phyloP scores from a whole-genome alignment of 2,888 invertebrate genomes.

The Imbricaverruca yamaguchii region DNA sequence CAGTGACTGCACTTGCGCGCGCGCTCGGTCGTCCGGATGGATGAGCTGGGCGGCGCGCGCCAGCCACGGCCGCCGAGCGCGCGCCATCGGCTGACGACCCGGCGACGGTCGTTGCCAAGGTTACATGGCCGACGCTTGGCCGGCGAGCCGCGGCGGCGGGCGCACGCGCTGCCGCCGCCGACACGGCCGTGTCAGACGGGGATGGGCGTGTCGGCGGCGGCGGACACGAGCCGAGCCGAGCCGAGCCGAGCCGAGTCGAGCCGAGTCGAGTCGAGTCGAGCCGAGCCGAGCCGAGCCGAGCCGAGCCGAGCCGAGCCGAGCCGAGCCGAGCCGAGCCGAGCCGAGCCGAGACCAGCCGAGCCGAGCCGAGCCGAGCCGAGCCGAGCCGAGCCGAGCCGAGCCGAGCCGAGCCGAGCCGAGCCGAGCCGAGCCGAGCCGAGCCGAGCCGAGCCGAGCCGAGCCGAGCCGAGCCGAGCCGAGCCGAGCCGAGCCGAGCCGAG shows the following conservation, averaged over 20 bases:
- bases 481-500: not conserved
- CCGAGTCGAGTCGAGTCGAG: no score
- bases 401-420: not conserved
- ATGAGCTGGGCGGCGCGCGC: not conserved
- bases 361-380: not conserved
- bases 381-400: not conserved
- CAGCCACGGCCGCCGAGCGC: not conserved
- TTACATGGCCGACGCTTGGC: not conserved
- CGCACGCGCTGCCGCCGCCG: not conserved
- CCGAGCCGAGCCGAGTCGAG: not conserved
- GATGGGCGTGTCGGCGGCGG: not conserved
- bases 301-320: not conserved
- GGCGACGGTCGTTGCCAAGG: conserved; percentile 18
- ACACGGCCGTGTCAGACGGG: not conserved
- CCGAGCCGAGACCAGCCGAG: not conserved
- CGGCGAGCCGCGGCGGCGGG: not conserved
- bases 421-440: not conserved
- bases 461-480: not conserved
- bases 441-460: not conserved
- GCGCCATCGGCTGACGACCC: conserved; percentile 5
- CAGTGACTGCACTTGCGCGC: no score
- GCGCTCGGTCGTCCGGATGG: not conserved
- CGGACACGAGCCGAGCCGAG: not conserved
- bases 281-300: not conserved
- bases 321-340: not conserved